phyloP scores from a whole-genome alignment of 2,888 invertebrate species.

The Agelastica alni region DNA sequence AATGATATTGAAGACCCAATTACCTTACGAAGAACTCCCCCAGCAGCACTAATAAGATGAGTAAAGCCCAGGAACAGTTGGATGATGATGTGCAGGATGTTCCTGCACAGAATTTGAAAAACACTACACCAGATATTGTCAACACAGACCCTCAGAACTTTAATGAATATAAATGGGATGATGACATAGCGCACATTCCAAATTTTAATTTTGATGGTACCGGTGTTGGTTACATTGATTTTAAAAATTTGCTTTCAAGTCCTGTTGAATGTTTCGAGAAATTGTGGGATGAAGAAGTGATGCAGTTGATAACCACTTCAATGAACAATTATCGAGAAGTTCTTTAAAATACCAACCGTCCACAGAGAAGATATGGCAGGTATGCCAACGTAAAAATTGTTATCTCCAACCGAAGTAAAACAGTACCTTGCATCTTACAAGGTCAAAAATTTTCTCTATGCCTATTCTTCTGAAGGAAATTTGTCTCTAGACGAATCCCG shows the following conservation, averaged over 20 bases:
- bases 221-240: not conserved
- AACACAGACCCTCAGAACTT: no score
- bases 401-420: conserved; percentile 4
- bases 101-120: no score
- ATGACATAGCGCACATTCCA: not conserved
- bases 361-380: conserved; percentile 1
- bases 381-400: not conserved
- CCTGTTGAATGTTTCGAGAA: conserved; percentile 6
- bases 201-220: not conserved
- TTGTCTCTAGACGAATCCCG: conserved; percentile 37
- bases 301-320: not conserved
- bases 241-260: not conserved
- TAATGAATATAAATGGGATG: not conserved
- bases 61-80: not conserved
- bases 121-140: no score
- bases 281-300: conserved; percentile 3
- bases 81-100: no score
- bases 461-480: conserved; percentile 16
- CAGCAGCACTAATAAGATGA: not conserved
- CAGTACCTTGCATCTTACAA: conserved; percentile 8
- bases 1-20: not conserved
- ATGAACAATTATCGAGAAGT: not conserved
- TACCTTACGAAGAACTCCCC: not conserved
- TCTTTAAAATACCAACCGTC: not conserved
- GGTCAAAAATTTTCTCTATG: conserved; percentile 15